Evolutionary conservation across 2,113 vertebrate species (phyloP), one percentile per base, ranked within the genome.

Genomic region (Seriola aureovittata): DNA sequence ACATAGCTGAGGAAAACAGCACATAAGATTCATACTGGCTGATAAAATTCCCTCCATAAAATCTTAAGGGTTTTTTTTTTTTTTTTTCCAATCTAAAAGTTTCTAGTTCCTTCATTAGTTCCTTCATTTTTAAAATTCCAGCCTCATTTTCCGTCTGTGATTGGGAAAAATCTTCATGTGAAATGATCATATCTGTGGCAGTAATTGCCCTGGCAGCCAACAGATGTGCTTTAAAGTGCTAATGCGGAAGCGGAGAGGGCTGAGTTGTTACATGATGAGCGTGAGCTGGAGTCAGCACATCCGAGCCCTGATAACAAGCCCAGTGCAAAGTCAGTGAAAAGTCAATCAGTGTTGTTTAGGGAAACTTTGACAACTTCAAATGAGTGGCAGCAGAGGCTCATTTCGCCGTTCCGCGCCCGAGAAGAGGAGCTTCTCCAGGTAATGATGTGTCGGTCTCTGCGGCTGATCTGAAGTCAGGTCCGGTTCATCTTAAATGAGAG

Each of bases 191-290:
- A 74, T 83, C 81, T 80, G 64, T 67, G 73, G 69, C 79, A 54
- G 89, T 93, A 91, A 89, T 93, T 90, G 88, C 84, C 78, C 85
- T 29, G 82, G 78, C 87, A 77, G 75, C 71, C 80, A 50, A 86
- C 89, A 92, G 90, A 92, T 85, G 88, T 83, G 85, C 92, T 93
- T 92, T 93, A 84, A 90, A 92, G 86, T 92, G 90, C 85, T 90
- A 91, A 93, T 89, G 91, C 74, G 17, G 74, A 58, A 75, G 85
- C 0, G 13, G n/a, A 32, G 82, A 65, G 82, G 72, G 78, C 66
- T 64, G 71, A 48, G 77, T 48, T 40, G 70, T 46, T 66, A 71
- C 85, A 65, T 42, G 74, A 77, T 75, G 66, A 81, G 52, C 23
- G 67, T 46, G 80, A 88, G 88, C 88, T 62, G 69, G 66, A 89